A percentile compares a stretch with the other conserved stretches of the same genome.
Evolutionary conservation across 2,113 vertebrate genomes (phyloP).

Genomic region (Romanogobio albipinnatus): DNA sequence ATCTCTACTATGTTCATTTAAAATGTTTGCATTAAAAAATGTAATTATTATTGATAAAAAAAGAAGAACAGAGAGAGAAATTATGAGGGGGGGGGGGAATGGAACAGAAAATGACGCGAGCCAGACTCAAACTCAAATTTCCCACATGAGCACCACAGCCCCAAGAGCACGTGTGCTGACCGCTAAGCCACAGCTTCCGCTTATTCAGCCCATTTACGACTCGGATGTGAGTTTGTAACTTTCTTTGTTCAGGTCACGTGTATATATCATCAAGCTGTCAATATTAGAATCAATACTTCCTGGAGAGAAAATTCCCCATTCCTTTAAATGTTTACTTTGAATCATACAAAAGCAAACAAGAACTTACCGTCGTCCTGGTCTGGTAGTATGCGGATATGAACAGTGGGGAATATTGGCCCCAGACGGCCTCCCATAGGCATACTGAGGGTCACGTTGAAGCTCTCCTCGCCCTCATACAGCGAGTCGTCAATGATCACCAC

Average conservation of each 20-base stretch:
- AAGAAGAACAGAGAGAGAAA: no score
- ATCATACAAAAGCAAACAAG: not conserved
- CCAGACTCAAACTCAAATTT: not conserved
- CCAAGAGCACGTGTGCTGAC: not conserved
- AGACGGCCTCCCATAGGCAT: constrained; percentile 88
- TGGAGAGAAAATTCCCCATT: not conserved
- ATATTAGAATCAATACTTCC: not conserved
- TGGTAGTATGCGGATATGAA: constrained; percentile 81
- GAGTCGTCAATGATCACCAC: constrained; percentile 91
- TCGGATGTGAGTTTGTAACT: not conserved
- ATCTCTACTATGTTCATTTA: not conserved
- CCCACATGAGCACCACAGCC: not conserved
- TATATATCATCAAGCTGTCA: not conserved
- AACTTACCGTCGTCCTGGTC: constrained; percentile 88
- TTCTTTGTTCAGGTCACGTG: not conserved
- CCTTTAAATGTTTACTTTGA: not conserved
- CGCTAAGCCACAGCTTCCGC: not conserved
- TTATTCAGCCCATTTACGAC: not conserved
- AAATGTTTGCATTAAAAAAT: not conserved
- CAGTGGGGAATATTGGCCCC: constrained; percentile 77
- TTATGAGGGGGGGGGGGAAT: not conserved
- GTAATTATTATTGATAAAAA: not conserved
- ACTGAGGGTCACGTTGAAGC: constrained; percentile 87
- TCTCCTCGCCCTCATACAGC: constrained; percentile 86
- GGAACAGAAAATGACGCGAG: not conserved